Base-by-base conservation (phyloP, 2,888 invertebrate genomes). In the Homarus gammarus region DNA sequence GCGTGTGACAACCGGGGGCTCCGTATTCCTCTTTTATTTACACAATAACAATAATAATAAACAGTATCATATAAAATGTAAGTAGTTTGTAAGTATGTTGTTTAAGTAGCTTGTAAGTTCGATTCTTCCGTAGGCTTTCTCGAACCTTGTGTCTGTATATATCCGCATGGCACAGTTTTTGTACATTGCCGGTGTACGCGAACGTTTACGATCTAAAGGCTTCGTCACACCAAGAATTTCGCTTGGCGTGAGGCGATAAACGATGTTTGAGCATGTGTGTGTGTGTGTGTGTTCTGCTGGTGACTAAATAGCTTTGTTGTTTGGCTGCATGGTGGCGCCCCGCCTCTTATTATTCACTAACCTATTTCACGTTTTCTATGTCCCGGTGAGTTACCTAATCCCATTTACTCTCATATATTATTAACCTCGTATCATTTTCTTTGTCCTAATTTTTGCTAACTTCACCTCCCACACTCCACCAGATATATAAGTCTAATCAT, bases 181-280 rank as follows among this genome's bases (percentile, higher is more conserved):
- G n/a, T n/a, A n/a, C 44, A 49, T n/a, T 64, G 44, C 70, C n/a
- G 72, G 12, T 51, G n/a, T 70, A n/a, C 36, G 56, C 83, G 15
- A 6, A 68, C 38, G 27, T 70, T 51, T 83, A 22, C 64, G 64
- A 27, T 64, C 18, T 84, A 86, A 86, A 79, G 22, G 86, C 86
- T 86, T 86, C 49, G 33, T 56, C 61, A 73, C 44, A 31, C 77
- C 38, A 27, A 15, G 56, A 44, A 72, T 51, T 72, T 68, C 33
- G 61, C 40, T 36, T 18, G 78, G 86, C 31, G 86, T 75, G 86
- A 36, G 15, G 86, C 86, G 51, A 79, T 86, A 86, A 86, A 79
- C 70, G 27, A 61, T 38, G 61, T n/a, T 31, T 79, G 56, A 49
- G 51, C 51, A 61, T 73, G 85, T 85, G 40, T 85, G 85, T 51